Base-by-base conservation (phyloP, 1,140 invertebrate species). In the Bombus difficillimus region DNA sequence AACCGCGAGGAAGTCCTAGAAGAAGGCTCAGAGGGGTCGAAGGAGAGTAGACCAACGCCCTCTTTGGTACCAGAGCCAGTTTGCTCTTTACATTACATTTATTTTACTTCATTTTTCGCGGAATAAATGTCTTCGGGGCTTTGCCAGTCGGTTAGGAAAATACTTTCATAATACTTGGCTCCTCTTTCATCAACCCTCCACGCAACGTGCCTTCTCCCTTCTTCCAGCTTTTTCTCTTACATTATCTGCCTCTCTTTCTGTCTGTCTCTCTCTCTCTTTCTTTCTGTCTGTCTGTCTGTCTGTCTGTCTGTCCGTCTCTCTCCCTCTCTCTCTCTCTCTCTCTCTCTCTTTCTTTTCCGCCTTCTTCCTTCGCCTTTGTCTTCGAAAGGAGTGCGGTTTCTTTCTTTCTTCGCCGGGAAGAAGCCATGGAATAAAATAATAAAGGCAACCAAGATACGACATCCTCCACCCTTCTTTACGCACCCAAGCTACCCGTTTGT, bases 61-160 rank as follows among this genome's bases (percentile, higher is more conserved):
- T 64, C 68, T 69, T 88, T 72, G 69, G 69, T 86, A 83, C 81
- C 88, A 37, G 59, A 82, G 78, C 71, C 78, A 83, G 90, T 92
- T 92, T 92, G 85, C 91, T 85, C 81, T 92, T 92, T 90, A 90
- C 91, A 89, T 92, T 92, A 92, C 85, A 91, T 92, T 92, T 92
- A 92, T 92, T 92, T 92, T 89, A 91, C 91, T 92, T 86, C 82
- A 92, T 92, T 92, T 92, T 88, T 92, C 88, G 82, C 86, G 81
- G 83, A 85, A 89, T 84, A 89, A 90, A 92, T 91, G 91, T 91
- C 91, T 91, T 89, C 91, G 79, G 87, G 89, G 86, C 91, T 92
- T 91, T 92, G 74, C 88, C 89, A 90, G 90, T 91, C 86, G 89
- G 91, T 92, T 91, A 91, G 84, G 89, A 90, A 91, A 92, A 92